These are phyloP conservation scores for Orius insidiosus DNA, from an alignment of 1,140 invertebrate species.

Conservation along the genomic window DNA sequence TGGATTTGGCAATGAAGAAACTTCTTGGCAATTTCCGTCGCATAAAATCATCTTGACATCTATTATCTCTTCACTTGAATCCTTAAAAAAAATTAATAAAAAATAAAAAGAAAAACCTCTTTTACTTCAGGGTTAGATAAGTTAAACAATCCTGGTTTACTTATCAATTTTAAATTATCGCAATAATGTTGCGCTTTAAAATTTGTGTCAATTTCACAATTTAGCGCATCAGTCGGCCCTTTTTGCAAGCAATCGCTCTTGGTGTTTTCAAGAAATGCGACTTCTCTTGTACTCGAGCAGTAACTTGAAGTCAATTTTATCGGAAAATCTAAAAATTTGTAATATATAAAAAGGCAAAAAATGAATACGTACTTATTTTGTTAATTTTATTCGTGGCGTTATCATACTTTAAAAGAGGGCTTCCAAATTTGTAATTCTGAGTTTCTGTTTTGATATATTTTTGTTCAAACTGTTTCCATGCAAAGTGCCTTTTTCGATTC, in stretches of 20 bases:
- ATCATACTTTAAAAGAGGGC: constrained; percentile 11
- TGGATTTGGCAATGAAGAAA: not conserved
- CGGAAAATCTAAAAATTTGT: too few species aligned
- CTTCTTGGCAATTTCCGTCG: constrained; percentile 10
- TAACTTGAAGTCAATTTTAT: constrained; percentile 3
- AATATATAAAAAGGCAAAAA: too few species aligned
- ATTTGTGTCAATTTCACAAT: constrained; percentile 1
- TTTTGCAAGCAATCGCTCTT: constrained; percentile 1
- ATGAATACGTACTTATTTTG: not conserved
- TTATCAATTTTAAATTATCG: constrained; percentile 24
- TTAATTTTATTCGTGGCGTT: constrained; percentile 1
- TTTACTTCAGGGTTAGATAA: too few species aligned
- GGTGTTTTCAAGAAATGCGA: constrained; percentile 9
- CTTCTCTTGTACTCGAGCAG: constrained; percentile 1
- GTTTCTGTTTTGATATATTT: constrained; percentile 3
- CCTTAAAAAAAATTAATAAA: constrained; percentile 25
- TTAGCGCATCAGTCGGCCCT: not conserved
- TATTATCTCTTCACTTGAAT: too few species aligned
- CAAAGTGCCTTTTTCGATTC: constrained; percentile 10
- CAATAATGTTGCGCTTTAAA: not conserved
- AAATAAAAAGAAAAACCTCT: too few species aligned
- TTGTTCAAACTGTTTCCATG: constrained; percentile 5
- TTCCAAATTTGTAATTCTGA: constrained; percentile 12
- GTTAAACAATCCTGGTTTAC: not conserved
- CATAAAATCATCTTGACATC: too few species aligned